These are phyloP conservation scores for Rostratula benghalensis DNA, from an alignment of 2,113 vertebrate genomes.

Conservation along the genomic window DNA sequence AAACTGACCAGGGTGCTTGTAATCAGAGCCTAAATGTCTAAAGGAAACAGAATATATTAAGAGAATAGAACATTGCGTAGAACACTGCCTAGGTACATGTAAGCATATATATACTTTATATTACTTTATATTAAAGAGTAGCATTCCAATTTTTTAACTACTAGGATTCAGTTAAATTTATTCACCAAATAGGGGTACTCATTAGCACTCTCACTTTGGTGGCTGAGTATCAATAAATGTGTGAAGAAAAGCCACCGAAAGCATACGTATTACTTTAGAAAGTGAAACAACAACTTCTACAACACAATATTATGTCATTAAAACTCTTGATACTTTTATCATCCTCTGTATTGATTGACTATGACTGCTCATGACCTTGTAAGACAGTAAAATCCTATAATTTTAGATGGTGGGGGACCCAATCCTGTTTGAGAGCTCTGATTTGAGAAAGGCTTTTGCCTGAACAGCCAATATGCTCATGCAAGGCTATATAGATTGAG, in stretches of 20 bases:
- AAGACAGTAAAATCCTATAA: neutral
- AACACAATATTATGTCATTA: neutral
- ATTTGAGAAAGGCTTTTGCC: neutral
- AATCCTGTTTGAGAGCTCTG: neutral
- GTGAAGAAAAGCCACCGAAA: neutral
- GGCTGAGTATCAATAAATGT: neutral
- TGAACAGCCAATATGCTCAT: neutral
- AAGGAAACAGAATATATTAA: neutral
- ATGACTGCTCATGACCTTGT: neutral
- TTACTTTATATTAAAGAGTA: neutral
- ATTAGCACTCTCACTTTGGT: neutral
- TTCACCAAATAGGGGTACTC: neutral
- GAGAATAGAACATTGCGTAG: neutral
- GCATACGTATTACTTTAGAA: neutral
- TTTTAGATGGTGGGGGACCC: neutral
- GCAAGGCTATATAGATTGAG: neutral
- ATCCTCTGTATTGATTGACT: neutral
- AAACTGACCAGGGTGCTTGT: neutral
- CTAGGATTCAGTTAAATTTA: neutral
- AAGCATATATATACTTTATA: neutral
- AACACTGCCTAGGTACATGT: neutral
- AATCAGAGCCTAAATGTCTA: neutral
- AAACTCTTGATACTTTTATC: neutral
- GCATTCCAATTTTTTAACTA: neutral
- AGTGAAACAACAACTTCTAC: neutral